phyloP scores from a whole-genome alignment of 2,113 vertebrate species.

The Oryzias celebensis region DNA sequence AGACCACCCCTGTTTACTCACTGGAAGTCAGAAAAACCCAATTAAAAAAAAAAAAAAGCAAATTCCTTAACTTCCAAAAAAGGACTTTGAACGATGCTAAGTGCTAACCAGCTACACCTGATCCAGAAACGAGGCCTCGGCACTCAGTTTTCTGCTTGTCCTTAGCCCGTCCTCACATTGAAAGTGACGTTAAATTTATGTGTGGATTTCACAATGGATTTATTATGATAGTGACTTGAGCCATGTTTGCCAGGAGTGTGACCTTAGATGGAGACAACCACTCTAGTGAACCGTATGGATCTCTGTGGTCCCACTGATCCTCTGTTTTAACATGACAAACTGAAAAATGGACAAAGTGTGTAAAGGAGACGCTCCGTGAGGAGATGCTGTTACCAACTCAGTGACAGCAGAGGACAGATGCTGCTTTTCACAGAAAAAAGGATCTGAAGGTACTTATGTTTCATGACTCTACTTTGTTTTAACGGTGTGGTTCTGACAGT shows the following conservation, averaged over 20 bases:
- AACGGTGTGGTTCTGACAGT: too few species aligned
- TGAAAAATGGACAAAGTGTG: slow-evolving; percentile 6
- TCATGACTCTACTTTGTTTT: not conserved
- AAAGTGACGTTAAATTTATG: slow-evolving; percentile 51
- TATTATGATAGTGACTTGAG: slow-evolving; percentile 46
- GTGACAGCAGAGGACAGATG: slow-evolving; percentile 11
- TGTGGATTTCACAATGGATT: slow-evolving; percentile 68
- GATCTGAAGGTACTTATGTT: slow-evolving; percentile 29
- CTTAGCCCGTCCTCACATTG: slow-evolving; percentile 13
- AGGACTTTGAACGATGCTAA: not conserved
- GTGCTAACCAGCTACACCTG: not conserved
- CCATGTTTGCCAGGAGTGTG: slow-evolving; percentile 37
- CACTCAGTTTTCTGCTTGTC: slow-evolving; percentile 4
- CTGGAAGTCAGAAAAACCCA: slow-evolving; percentile 35
- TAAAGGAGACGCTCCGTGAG: slow-evolving; percentile 15
- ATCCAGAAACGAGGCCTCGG: not conserved
- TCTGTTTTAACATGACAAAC: slow-evolving; percentile 27
- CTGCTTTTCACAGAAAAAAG: not conserved
- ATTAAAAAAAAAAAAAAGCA: not conserved
- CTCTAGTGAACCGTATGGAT: slow-evolving; percentile 16
- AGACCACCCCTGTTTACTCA: slow-evolving; percentile 19
- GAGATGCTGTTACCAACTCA: slow-evolving; percentile 23
- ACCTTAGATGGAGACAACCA: slow-evolving; percentile 20
- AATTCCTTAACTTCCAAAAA: not conserved
- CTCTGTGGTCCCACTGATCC: slow-evolving; percentile 26